A percentile compares a stretch with the other conserved stretches of the same genome.
Evolutionary conservation across 1,140 invertebrate genomes (phyloP).

Genomic region (Penaeus japonicus): DNA sequence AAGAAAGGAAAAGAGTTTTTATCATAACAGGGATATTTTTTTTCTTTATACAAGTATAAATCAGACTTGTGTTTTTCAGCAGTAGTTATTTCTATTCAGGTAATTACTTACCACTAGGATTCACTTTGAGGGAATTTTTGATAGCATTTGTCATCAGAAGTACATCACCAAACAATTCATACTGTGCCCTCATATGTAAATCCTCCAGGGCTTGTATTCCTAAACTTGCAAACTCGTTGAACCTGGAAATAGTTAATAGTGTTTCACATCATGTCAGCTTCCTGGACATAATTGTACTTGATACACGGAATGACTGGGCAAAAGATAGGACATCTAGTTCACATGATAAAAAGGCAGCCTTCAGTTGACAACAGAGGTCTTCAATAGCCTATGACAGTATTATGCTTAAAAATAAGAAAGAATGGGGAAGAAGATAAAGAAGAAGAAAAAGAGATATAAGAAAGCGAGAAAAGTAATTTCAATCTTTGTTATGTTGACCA

Average conservation of each 20-base stretch:
- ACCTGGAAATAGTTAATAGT: conserved; percentile 62
- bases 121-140: conserved; percentile 81
- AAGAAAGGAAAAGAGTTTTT: conserved; percentile 41
- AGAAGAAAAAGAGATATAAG: too few species aligned
- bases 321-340: too few species aligned
- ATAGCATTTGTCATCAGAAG: conserved; percentile 89
- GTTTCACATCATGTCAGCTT: neutral
- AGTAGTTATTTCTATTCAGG: neutral
- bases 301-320: too few species aligned
- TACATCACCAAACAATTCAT: conserved; percentile 87
- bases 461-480: too few species aligned
- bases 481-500: too few species aligned
- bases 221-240: conserved; percentile 78
- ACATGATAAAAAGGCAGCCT: too few species aligned
- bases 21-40: neutral
- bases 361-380: too few species aligned
- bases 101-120: conserved; percentile 63
- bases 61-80: neutral
- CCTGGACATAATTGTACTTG: too few species aligned
- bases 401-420: too few species aligned
- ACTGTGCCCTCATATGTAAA: conserved; percentile 83
- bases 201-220: conserved; percentile 83
- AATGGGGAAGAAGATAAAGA: too few species aligned
- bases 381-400: too few species aligned
- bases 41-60: neutral